These are phyloP conservation scores for Steromphala cineraria DNA, from an alignment of 2,888 invertebrate species.

Conservation along the genomic window DNA sequence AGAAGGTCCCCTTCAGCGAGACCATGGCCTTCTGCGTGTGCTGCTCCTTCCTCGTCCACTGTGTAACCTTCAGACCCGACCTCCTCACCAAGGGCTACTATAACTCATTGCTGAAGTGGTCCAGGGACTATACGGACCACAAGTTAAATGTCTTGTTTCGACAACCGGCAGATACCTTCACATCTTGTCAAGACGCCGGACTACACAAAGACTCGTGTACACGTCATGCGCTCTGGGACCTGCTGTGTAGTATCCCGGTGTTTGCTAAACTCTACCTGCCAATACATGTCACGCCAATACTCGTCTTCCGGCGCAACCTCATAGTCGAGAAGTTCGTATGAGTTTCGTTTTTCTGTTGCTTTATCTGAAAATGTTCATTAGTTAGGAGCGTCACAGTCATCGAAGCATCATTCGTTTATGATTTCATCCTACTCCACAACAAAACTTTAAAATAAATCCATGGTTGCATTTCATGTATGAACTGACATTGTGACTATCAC, in stretches of 20 bases:
- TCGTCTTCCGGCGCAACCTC: conserved; percentile 55
- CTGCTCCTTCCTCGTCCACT: conserved; percentile 55
- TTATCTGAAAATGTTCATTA: no score
- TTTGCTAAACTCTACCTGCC: conserved; percentile 66
- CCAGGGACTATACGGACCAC: conserved; percentile 58
- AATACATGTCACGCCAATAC: conserved; percentile 58
- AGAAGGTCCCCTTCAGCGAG: conserved; percentile 55
- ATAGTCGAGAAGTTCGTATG: conserved; percentile 48
- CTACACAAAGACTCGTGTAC: conserved; percentile 55
- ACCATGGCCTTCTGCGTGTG: conserved; percentile 55
- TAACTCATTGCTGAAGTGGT: conserved; percentile 62
- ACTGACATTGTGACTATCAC: no score
- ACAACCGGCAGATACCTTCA: conserved; percentile 45
- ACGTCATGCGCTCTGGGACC: conserved; percentile 52
- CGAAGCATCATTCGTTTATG: no score
- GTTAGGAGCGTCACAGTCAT: no score
- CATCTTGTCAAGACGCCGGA: conserved; percentile 57
- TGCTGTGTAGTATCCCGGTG: conserved; percentile 51
- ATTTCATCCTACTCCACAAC: no score
- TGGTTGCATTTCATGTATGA: no score
- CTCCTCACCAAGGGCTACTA: conserved; percentile 60
- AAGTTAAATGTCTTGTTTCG: conserved; percentile 50
- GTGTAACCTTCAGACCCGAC: conserved; percentile 50
- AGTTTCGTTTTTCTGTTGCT: no score
- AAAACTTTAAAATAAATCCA: no score